phyloP scores from a whole-genome alignment of 2,113 vertebrate species.

The Chrysemys picta region DNA sequence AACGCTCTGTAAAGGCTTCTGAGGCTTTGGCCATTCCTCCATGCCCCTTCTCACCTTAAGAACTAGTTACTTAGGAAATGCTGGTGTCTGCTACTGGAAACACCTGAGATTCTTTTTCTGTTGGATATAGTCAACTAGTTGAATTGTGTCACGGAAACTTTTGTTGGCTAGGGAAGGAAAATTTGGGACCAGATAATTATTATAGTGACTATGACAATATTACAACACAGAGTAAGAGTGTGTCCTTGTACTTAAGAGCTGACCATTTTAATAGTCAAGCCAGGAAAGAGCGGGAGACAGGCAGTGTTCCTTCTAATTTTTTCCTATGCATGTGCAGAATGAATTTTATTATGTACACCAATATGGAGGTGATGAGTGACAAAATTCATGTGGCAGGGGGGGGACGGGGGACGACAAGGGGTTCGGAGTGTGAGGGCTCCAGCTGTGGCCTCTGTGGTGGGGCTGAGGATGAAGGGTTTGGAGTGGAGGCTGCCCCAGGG shows the following conservation, averaged over 20 bases:
- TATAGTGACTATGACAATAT: too few species aligned
- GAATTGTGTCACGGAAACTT: neutral
- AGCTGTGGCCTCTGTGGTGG: too few species aligned
- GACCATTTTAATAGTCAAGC: neutral
- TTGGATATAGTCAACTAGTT: neutral
- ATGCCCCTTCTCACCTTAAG: neutral
- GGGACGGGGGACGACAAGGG: too few species aligned
- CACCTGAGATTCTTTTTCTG: neutral
- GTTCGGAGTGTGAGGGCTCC: too few species aligned
- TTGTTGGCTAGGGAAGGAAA: neutral
- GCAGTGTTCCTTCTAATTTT: too few species aligned
- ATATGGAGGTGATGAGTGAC: too few species aligned
- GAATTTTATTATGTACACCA: too few species aligned
- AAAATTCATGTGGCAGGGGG: too few species aligned
- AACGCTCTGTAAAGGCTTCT: neutral
- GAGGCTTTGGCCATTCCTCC: neutral
- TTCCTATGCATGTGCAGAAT: too few species aligned
- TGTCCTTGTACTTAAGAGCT: neutral
- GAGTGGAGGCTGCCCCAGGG: too few species aligned
- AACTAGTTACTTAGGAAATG: neutral
- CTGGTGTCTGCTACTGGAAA: neutral
- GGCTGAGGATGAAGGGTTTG: neutral
- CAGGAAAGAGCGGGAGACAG: rapidly evolving
- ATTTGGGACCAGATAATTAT: neutral
- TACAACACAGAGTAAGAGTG: neutral